Conservation (phyloP, 2,888 invertebrate species). For the Pardosa pseudoannulata region DNA sequence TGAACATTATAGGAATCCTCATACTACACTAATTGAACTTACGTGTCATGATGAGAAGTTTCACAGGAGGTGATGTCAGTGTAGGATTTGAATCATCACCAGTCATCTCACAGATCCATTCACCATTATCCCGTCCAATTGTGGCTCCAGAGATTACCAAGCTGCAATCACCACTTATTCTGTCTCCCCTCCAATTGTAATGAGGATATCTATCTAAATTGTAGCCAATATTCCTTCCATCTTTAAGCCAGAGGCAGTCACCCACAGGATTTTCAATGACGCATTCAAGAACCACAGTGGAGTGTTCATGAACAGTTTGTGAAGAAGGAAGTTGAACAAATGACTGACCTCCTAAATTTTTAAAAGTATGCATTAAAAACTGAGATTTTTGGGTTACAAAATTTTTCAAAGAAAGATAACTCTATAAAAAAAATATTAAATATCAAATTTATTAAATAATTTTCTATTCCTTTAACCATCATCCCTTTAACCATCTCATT, state of each 20-base stretch:
- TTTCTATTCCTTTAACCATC: too few species aligned
- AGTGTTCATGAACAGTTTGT: slow-evolving; percentile 49
- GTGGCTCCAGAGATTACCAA: slow-evolving; percentile 47
- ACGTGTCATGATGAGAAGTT: slow-evolving; percentile 48
- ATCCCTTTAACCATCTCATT: too few species aligned
- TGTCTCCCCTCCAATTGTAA: slow-evolving; percentile 61
- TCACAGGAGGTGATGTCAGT: slow-evolving; percentile 63
- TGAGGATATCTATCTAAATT: slow-evolving; percentile 61
- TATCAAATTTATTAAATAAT: too few species aligned
- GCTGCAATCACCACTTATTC: slow-evolving; percentile 70
- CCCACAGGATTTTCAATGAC: slow-evolving; percentile 65
- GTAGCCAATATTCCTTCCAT: slow-evolving; percentile 70
- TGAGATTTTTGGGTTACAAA: too few species aligned
- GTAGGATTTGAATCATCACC: slow-evolving; percentile 71
- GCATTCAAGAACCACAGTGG: slow-evolving; percentile 67
- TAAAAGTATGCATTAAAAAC: background rate
- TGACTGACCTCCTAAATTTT: slow-evolving; percentile 38
- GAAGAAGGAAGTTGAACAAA: slow-evolving; percentile 68
- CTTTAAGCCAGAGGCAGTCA: slow-evolving; percentile 73
- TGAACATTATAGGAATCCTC: too few species aligned
- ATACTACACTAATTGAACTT: slow-evolving; percentile 12
- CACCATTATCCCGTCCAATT: slow-evolving; percentile 67
- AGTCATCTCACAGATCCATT: slow-evolving; percentile 73
- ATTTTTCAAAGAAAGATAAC: too few species aligned
- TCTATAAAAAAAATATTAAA: too few species aligned